A percentile compares a stretch with the other conserved stretches of the same genome.
These are phyloP conservation scores for Metellina segmentata DNA, from an alignment of 2,888 invertebrate genomes.

Conservation along the genomic window DNA sequence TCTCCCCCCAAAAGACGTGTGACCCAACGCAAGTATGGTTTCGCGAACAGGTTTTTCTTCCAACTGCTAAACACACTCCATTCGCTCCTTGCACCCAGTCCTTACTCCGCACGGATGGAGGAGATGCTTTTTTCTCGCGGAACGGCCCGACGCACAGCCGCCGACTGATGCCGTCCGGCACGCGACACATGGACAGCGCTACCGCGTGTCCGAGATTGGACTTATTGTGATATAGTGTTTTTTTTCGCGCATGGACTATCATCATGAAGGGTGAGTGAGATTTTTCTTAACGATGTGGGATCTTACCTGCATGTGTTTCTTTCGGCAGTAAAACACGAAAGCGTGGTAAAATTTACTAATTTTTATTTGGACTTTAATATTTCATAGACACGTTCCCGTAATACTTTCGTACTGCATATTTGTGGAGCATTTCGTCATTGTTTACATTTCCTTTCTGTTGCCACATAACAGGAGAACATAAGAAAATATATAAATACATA, in stretches of 20 bases:
- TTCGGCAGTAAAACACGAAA: not conserved
- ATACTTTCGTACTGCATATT: too few species aligned
- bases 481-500: too few species aligned
- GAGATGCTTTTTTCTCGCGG: constrained; percentile 50
- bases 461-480: too few species aligned
- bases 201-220: too few species aligned
- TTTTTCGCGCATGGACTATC: constrained; percentile 42
- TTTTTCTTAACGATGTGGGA: not conserved
- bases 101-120: constrained; percentile 13
- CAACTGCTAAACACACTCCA: constrained; percentile 42
- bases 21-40: constrained; percentile 71
- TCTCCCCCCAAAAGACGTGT: constrained; percentile 56
- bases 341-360: too few species aligned
- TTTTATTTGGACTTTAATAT: too few species aligned
- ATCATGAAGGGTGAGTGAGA: constrained; percentile 63
- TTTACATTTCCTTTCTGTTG: too few species aligned
- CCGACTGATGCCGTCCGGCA: constrained; percentile 8
- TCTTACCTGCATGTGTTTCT: not conserved
- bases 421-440: too few species aligned
- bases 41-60: constrained; percentile 71
- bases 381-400: too few species aligned
- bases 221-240: constrained; percentile 3
- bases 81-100: constrained; percentile 36
- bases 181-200: not conserved
- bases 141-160: constrained; percentile 8